Evolutionary conservation across 2,113 vertebrate species (phyloP).

Genomic region (Serinus canaria): DNA sequence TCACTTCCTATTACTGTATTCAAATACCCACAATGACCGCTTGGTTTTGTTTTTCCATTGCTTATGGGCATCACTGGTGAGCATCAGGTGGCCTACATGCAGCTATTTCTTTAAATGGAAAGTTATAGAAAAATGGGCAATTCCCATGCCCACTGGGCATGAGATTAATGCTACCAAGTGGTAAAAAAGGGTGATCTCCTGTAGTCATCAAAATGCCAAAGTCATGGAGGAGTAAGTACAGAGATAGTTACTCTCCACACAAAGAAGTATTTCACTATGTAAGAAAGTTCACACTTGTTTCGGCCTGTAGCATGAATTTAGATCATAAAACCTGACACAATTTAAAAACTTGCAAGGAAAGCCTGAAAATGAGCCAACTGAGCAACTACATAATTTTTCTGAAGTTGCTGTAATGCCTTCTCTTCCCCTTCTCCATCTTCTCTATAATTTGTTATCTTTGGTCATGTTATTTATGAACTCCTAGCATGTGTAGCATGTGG

Average conservation of each 20-base stretch:
- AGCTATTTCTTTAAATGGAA: not conserved
- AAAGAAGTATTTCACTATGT: not conserved
- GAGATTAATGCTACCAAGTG: not conserved
- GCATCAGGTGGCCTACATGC: not conserved
- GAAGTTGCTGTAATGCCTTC: not conserved
- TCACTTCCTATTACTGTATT: not conserved
- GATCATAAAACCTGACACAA: not conserved
- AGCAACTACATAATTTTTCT: not conserved
- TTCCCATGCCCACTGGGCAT: not conserved
- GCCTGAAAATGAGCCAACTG: not conserved
- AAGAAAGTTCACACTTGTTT: not conserved
- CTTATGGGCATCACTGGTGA: not conserved
- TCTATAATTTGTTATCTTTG: not conserved
- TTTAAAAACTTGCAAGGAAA: not conserved
- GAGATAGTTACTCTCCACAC: not conserved
- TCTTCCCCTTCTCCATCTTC: not conserved
- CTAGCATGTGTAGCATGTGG: not conserved
- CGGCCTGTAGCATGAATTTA: not conserved
- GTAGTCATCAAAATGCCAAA: not conserved
- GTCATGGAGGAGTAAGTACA: not conserved
- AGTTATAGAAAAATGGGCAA: not conserved
- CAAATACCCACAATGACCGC: not conserved
- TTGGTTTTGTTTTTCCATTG: not conserved
- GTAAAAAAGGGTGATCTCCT: not conserved
- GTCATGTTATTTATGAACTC: constrained; percentile 1